Conservation (phyloP, 2,888 invertebrate genomes). For the Reticulitermes lucifugus region DNA sequence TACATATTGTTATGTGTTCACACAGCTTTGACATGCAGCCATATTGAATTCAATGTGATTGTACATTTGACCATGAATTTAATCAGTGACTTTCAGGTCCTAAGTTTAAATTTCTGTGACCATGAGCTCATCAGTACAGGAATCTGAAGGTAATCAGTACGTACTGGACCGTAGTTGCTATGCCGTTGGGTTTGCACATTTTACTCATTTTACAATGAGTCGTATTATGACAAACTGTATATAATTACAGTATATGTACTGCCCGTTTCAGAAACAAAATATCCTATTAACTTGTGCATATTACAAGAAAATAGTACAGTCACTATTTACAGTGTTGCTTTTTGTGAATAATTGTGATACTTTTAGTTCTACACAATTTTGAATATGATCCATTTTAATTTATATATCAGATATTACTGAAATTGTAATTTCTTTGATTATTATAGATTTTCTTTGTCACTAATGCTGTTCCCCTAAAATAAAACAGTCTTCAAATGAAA, state of each 20-base stretch:
- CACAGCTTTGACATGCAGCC: background rate
- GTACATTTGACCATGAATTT: background rate
- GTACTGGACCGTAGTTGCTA: no score
- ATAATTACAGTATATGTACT: background rate
- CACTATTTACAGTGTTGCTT: background rate
- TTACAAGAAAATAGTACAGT: background rate
- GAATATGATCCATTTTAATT: constrained; percentile 3
- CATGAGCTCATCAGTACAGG: background rate
- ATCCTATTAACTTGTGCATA: background rate
- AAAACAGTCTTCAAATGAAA: background rate
- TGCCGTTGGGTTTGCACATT: background rate
- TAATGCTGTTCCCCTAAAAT: background rate
- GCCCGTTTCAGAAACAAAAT: background rate
- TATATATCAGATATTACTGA: background rate
- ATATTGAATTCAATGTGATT: background rate
- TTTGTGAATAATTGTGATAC: constrained; percentile 11
- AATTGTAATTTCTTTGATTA: background rate
- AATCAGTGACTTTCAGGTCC: no score
- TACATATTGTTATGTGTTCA: background rate
- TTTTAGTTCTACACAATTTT: background rate
- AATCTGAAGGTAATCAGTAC: background rate
- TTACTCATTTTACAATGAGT: background rate
- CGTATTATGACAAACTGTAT: background rate
- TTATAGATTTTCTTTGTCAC: constrained; percentile 10
- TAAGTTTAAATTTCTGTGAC: background rate